These are phyloP conservation scores for Andrena chrysosceles DNA, from an alignment of 2,888 invertebrate genomes.

Conservation along the genomic window DNA sequence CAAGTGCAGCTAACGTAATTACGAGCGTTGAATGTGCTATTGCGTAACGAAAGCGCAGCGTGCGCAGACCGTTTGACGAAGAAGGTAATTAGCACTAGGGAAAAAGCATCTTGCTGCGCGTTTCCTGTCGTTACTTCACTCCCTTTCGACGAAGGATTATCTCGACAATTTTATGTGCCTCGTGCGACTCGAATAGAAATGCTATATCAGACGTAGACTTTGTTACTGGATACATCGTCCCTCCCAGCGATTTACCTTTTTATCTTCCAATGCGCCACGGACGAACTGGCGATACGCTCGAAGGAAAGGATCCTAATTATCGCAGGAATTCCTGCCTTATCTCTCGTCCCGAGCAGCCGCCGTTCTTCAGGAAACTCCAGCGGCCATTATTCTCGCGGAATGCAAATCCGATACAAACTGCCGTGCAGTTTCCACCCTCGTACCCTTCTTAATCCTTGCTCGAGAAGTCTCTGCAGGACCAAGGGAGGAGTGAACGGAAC, in stretches of 20 bases:
- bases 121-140: constrained; percentile 20
- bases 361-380: constrained; percentile 53
- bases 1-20: constrained; percentile 57
- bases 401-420: constrained; percentile 75
- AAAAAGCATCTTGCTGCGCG: constrained; percentile 16
- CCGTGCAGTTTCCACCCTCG: constrained; percentile 62
- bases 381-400: constrained; percentile 68
- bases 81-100: constrained; percentile 51
- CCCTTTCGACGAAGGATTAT: constrained; percentile 21
- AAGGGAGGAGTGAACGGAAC: constrained; percentile 28
- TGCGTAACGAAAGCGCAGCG: constrained; percentile 25
- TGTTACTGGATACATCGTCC: constrained; percentile 27
- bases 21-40: constrained; percentile 44
- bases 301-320: constrained; percentile 62
- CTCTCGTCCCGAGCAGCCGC: constrained; percentile 37
- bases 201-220: not conserved
- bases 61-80: constrained; percentile 51
- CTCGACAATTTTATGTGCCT: not conserved
- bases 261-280: constrained; percentile 8
- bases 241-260: constrained; percentile 7
- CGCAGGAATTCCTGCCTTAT: constrained; percentile 57
- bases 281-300: constrained; percentile 44
- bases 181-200: not conserved
- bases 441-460: constrained; percentile 61
- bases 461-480: constrained; percentile 21